Evolutionary conservation across 2,888 invertebrate genomes (phyloP).

Genomic region (Drosophila rellima): DNA sequence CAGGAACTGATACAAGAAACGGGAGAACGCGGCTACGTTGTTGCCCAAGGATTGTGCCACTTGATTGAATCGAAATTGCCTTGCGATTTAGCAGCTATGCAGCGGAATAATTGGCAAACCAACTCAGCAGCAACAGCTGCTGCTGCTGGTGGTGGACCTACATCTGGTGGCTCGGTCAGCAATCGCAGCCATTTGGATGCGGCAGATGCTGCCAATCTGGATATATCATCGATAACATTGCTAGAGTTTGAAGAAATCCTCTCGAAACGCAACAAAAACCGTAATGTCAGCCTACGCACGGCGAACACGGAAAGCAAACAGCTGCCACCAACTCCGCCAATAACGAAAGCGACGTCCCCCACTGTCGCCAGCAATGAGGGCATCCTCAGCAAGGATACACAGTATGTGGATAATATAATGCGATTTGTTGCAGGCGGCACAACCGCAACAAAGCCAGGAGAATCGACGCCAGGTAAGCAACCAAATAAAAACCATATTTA

Average conservation of each 20-base stretch:
- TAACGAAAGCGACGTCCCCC: neutral
- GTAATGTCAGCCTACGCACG: constrained; percentile 80
- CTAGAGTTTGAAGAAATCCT: constrained; percentile 85
- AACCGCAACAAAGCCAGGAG: constrained; percentile 5
- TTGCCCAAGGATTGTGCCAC: constrained; percentile 90
- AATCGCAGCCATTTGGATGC: constrained; percentile 62
- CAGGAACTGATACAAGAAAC: constrained; percentile 87
- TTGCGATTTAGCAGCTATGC: constrained; percentile 52
- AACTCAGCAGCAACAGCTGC: neutral
- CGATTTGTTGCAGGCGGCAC: constrained; percentile 71
- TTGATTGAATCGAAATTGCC: constrained; percentile 85
- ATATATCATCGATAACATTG: constrained; percentile 85
- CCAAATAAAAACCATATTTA: too few relatives aligned
- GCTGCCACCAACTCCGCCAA: constrained; percentile 18
- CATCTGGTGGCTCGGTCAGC: neutral
- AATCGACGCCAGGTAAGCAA: constrained; percentile 10
- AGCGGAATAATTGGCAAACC: constrained; percentile 30
- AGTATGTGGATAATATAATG: constrained; percentile 81
- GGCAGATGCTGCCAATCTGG: constrained; percentile 83
- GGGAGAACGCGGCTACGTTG: constrained; percentile 89
- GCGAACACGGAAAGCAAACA: constrained; percentile 71
- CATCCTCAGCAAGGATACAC: constrained; percentile 69
- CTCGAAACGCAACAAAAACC: constrained; percentile 81
- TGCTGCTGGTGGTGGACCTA: neutral
- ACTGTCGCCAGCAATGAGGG: constrained; percentile 8